Conservation (phyloP, 2,797 vertebrate species). For the Sitta carolinensis region DNA sequence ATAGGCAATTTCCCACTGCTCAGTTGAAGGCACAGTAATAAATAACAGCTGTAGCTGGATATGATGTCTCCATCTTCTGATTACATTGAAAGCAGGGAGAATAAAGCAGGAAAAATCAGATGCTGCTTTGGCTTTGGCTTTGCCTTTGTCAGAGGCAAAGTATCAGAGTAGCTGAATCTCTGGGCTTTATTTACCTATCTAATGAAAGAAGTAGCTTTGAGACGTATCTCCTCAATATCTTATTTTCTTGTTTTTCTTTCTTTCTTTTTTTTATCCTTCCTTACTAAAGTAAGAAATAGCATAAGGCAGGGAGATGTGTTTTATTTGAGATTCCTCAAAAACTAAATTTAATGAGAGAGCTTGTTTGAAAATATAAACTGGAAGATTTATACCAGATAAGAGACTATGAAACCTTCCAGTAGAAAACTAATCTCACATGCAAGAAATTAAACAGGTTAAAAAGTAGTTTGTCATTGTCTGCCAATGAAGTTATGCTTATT, state of each 20-base stretch:
- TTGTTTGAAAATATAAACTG: background rate
- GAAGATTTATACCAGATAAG: background rate
- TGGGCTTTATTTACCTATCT: background rate
- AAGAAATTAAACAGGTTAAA: background rate
- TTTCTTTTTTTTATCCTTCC: background rate
- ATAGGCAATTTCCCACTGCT: background rate
- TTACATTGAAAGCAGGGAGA: background rate
- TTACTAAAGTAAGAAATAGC: background rate
- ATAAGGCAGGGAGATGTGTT: background rate
- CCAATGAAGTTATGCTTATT: background rate
- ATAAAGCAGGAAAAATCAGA: background rate
- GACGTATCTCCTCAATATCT: background rate
- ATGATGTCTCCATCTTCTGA: background rate
- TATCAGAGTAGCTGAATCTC: background rate
- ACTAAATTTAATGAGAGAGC: background rate
- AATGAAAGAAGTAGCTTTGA: background rate
- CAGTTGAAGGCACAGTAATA: background rate
- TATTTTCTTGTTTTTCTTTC: background rate
- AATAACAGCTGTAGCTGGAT: background rate
- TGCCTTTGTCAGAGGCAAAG: background rate
- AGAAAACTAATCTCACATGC: background rate
- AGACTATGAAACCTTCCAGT: background rate
- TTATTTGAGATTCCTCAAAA: background rate
- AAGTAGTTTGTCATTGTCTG: background rate
- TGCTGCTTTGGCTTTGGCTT: background rate